Evolutionary conservation across 2,113 vertebrate genomes (phyloP).

Genomic region (Tetraodon nigroviridis): DNA sequence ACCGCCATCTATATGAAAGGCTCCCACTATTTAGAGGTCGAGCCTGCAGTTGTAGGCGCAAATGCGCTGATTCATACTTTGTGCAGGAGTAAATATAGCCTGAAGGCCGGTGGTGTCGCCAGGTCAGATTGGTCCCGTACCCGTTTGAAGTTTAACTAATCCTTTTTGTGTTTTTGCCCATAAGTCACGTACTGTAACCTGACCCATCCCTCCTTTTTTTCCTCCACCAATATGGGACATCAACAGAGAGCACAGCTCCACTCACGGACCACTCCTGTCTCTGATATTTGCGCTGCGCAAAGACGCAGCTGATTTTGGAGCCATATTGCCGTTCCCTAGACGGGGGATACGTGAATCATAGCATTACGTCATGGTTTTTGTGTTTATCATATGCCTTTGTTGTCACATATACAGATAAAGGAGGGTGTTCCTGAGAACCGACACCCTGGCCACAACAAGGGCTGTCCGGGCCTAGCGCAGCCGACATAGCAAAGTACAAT

Average conservation of each 20-base stretch:
- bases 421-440: neutral
- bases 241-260: slow-evolving; percentile 34
- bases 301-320: slow-evolving; percentile 9
- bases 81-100: slow-evolving; percentile 41
- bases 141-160: neutral
- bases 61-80: slow-evolving; percentile 54
- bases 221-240: slow-evolving; percentile 47
- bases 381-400: slow-evolving; percentile 5
- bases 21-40: slow-evolving; percentile 57
- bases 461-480: slow-evolving; percentile 24
- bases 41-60: slow-evolving; percentile 26
- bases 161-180: slow-evolving; percentile 6
- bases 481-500: slow-evolving; percentile 35
- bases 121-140: neutral
- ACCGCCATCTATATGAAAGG: slow-evolving; percentile 62
- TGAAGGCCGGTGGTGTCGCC: slow-evolving; percentile 3
- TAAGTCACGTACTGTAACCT: slow-evolving; percentile 52
- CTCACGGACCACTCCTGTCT: slow-evolving; percentile 32
- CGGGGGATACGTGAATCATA: slow-evolving; percentile 17
- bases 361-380: slow-evolving; percentile 48
- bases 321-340: neutral
- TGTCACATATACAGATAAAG: neutral
- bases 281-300: slow-evolving; percentile 34
- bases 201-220: slow-evolving; percentile 61
- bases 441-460: slow-evolving; percentile 12